Evolutionary conservation across 2,888 invertebrate species (phyloP).

Genomic region (Pardosa pseudoannulata): DNA sequence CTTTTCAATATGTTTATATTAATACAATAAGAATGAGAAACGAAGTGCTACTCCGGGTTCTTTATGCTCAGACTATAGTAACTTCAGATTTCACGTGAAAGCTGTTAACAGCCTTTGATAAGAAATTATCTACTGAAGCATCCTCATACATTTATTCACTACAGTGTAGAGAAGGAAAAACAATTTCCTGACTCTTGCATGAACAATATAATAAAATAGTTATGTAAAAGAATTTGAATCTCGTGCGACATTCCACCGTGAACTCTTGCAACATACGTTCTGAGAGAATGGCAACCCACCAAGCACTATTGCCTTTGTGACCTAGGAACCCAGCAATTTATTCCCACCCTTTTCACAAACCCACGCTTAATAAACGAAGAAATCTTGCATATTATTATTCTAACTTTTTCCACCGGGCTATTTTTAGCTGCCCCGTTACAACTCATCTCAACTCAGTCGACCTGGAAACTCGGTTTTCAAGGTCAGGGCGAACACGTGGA

Average conservation of each 20-base stretch:
- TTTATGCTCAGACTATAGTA: too few species aligned
- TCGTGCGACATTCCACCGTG: background rate
- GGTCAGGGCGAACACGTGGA: slow-evolving; percentile 69
- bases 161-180: too few species aligned
- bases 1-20: too few species aligned
- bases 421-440: slow-evolving; percentile 45
- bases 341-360: background rate
- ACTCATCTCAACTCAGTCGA: slow-evolving; percentile 48
- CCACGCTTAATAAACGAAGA: background rate
- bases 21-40: too few species aligned
- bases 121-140: too few species aligned
- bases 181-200: too few species aligned
- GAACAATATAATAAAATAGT: too few species aligned
- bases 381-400: background rate
- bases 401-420: slow-evolving; percentile 54
- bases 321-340: slow-evolving; percentile 10
- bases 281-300: background rate
- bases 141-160: too few species aligned
- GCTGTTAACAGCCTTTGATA: too few species aligned
- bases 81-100: too few species aligned
- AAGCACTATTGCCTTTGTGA: slow-evolving; percentile 12
- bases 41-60: too few species aligned
- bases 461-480: slow-evolving; percentile 67
- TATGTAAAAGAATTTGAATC: too few species aligned
- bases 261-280: background rate